Percentiles rank a stretch among this genome's conserved stretches.
These are phyloP conservation scores for Acronicta leporina DNA, from an alignment of 2,888 invertebrate genomes.

Conservation along the genomic window DNA sequence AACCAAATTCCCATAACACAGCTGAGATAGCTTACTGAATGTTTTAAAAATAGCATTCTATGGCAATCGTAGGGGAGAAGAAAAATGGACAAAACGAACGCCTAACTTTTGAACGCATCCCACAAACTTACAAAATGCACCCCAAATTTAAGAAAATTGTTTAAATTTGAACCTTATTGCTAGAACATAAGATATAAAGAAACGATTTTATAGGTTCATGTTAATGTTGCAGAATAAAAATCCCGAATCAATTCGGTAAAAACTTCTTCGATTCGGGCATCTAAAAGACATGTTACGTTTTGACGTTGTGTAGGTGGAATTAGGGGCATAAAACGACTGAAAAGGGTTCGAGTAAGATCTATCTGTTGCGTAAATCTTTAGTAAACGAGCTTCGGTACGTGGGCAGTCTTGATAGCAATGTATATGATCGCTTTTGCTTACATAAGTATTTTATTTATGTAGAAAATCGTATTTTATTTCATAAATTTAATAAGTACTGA, in stretches of 20 bases:
- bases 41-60: constrained; percentile 56
- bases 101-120: constrained; percentile 66
- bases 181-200: background rate
- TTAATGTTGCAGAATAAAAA: constrained; percentile 48
- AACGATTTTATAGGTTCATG: constrained; percentile 19
- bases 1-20: constrained; percentile 52
- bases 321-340: constrained; percentile 71
- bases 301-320: constrained; percentile 63
- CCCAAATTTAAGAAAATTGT: background rate
- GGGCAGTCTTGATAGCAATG: constrained; percentile 57
- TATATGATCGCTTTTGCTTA: constrained; percentile 34
- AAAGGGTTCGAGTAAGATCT: constrained; percentile 73
- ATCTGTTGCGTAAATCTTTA: constrained; percentile 62
- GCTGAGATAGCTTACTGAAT: constrained; percentile 48
- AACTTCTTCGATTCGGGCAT: constrained; percentile 50
- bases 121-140: constrained; percentile 38
- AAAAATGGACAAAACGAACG: constrained; percentile 65
- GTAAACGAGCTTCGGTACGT: constrained; percentile 65
- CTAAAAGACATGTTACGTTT: constrained; percentile 64
- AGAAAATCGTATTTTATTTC: constrained; percentile 32
- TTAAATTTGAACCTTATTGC: constrained; percentile 30
- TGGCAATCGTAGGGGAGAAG: constrained; percentile 54
- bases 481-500: constrained; percentile 31
- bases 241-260: constrained; percentile 57
- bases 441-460: constrained; percentile 17